These are phyloP conservation scores for Melieria omissa DNA, from an alignment of 2,888 invertebrate genomes.

Conservation along the genomic window DNA sequence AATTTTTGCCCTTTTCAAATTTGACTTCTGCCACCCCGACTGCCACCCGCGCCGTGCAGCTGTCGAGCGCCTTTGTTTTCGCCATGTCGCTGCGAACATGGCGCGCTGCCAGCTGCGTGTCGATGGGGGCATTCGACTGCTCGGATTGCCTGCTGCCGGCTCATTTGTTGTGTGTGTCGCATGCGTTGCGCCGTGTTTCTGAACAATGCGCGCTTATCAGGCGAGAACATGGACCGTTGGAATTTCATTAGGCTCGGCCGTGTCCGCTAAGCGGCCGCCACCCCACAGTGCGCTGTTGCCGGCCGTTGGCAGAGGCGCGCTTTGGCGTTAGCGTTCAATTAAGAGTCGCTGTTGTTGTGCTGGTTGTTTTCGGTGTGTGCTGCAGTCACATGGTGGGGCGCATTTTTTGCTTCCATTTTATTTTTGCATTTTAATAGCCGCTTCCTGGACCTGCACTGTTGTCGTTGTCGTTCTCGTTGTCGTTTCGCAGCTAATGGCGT, in stretches of 20 bases:
- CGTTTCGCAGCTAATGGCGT: slow-evolving; percentile 51
- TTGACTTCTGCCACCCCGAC: too few species aligned
- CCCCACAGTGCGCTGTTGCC: neutral
- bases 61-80: too few species aligned
- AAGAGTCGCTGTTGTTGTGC: neutral
- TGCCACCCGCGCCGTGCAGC: too few species aligned
- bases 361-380: neutral
- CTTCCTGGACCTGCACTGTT: slow-evolving; percentile 13
- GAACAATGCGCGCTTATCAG: slow-evolving; percentile 60
- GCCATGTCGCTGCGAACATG: neutral
- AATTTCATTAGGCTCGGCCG: slow-evolving; percentile 53
- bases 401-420: neutral
- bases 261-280: slow-evolving; percentile 1
- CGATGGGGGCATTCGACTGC: neutral
- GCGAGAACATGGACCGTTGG: slow-evolving; percentile 60
- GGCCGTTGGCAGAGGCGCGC: neutral
- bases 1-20: too few species aligned
- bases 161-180: slow-evolving; percentile 27
- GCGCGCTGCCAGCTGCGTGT: neutral
- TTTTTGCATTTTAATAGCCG: slow-evolving; percentile 43
- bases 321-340: neutral
- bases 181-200: slow-evolving; percentile 38
- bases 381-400: neutral
- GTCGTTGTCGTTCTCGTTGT: too few species aligned
- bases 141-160: slow-evolving; percentile 24